Percentiles rank a stretch among this genome's conserved stretches.
These are phyloP conservation scores for Mobula hypostoma DNA, from an alignment of 2,113 vertebrate species.

Conservation along the genomic window DNA sequence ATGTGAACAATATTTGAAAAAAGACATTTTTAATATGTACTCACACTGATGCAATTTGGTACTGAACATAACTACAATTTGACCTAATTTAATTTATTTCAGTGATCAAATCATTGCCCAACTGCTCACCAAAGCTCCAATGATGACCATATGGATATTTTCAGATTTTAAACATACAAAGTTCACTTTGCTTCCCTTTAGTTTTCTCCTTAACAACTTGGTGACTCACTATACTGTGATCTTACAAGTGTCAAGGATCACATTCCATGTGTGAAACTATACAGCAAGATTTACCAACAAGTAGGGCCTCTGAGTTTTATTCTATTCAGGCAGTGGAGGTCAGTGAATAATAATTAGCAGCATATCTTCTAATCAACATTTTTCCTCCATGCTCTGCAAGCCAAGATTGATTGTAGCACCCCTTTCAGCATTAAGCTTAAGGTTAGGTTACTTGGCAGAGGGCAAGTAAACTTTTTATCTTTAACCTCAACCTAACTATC, in stretches of 20 bases:
- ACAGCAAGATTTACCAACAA: neutral
- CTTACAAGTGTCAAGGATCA: neutral
- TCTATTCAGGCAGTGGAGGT: neutral
- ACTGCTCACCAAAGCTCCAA: neutral
- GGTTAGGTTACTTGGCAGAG: neutral
- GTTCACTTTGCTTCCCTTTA: too few relatives aligned
- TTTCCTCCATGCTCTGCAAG: neutral
- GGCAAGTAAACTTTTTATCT: neutral
- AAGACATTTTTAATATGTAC: neutral
- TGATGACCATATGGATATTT: neutral
- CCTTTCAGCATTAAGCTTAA: neutral
- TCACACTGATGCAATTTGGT: neutral
- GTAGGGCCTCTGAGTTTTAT: neutral
- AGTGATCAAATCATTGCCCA: neutral
- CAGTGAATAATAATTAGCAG: neutral
- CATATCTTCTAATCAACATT: too few relatives aligned
- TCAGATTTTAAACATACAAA: neutral
- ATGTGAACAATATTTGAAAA: neutral
- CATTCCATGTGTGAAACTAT: neutral
- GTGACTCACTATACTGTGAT: neutral
- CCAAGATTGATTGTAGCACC: neutral
- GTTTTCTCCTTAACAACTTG: neutral
- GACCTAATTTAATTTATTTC: neutral
- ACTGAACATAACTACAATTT: neutral
- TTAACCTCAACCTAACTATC: neutral